Evolutionary conservation across 2,888 invertebrate species (phyloP), one percentile per base, ranked within the genome.

Genomic region (Spisula solida): DNA sequence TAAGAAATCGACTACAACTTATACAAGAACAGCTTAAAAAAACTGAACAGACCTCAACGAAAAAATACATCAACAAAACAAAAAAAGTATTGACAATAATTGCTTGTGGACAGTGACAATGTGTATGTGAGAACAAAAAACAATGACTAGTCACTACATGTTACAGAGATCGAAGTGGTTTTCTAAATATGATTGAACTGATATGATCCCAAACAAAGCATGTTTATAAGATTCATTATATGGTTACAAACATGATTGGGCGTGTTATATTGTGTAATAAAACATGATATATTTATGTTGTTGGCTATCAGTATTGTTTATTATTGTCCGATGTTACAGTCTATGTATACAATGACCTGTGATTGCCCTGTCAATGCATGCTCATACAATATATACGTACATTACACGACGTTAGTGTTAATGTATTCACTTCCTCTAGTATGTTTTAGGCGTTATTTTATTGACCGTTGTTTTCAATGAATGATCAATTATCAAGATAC

Each of bases 211-310:
- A 25, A 66, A 66, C 60, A n/a, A 10, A 25, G 60, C 25, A 10
- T 66, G 25, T 66, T 10, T 66, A n/a, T n/a, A 14, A 66, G 25
- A 25, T 66, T 10, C 5, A 25, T 66, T n/a, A n/a, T 66, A 25
- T 66, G n/a, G 12, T n/a, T 66, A 10, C 12, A 2, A 25, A 25
- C 60, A 66, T 66, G 20, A n/a, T n/a, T 66, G n/a, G n/a, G 60
- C 25, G 60, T 66, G 51, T 51, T 51, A 12, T 51, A 12, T 25
- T 8, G 10, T 25, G 60, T 20, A 12, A n/a, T n/a, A n/a, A 66
- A 66, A 66, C 20, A 8, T n/a, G 60, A 66, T 66, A n/a, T 66
- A 66, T 66, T 66, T 66, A 66, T 66, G 60, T 66, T 41, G 41
- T 41, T 25, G 1, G 25, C n/a, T 25, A 66, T 66, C 20, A 5